Base-by-base conservation (phyloP, 2,797 vertebrate species). In the Ciconia nigra region DNA sequence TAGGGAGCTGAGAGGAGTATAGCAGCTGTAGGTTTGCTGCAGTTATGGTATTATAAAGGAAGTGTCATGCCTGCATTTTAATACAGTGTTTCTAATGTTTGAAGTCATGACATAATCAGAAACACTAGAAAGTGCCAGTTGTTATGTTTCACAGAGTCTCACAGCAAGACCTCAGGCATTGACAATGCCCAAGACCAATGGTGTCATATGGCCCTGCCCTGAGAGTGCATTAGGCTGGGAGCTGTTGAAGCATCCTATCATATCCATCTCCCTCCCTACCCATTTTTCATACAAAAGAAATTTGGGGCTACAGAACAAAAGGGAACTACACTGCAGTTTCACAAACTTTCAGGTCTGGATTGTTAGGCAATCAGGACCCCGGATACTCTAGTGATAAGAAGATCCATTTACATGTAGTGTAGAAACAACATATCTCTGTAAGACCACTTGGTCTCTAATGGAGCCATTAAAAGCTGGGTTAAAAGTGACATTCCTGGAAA, bases 141-240 rank as follows among this genome's bases (percentile, higher is more conserved):
- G 33, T 15, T 83, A 8, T 21, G 29, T 69, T 92, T 81, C 54
- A 66, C 21, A 49, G 63, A 80, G 31, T 5, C 9, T 65, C n/a
- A 51, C 16, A 72, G 10, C 16, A 87, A 71, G 61, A 87, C 17
- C 26, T 59, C 28, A 1, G 4, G 16, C 54, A 21, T 3, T 28
- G 6, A 10, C 18, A 80, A 42, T 19, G 20, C 3, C 54, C 44
- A n/a, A 54, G 35, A 49, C 49, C 57, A 65, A 69, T 3, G 11
- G 13, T 35, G 11, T 47, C 33, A 39, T 59, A 57, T 2, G 15
- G 21, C 16, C 12, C 31, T 33, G 15, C 16, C 70, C 15, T 65
- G 35, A 62, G 14, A 54, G 4, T 1, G 0, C 19, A 9, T 26
- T 58, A 1, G 0, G 4, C 28, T 77, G 26, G 12, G 9, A 94